Evolutionary conservation across 1,140 invertebrate species (phyloP), one percentile per base, ranked within the genome.

Genomic region (Medauroidea extradentata): DNA sequence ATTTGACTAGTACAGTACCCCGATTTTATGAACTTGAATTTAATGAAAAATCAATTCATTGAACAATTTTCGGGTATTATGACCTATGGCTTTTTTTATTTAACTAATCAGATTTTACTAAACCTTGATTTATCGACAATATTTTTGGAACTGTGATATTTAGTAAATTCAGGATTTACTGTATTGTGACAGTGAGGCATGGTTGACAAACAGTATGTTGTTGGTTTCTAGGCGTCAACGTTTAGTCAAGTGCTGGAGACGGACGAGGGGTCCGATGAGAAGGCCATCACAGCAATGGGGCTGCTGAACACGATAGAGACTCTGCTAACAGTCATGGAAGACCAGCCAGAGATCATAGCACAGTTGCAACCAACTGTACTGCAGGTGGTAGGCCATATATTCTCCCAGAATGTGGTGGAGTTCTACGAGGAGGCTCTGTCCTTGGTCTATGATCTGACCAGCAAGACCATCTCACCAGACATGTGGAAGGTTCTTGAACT

Each of bases 401-500:
- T 96, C 67, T 85, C 87, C 65, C 83, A 91, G 65, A 88, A 86
- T 70, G 86, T 94, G 13, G 88, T 90, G 69, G 96, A 99, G 80
- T 98, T 96, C 72, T 98, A 96, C 72, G 95, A 98, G 78, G 94
- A 98, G 79, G 92, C 94, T 1, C 83, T 99, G 62, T 92, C 91
- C 0, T 78, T 99, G 41, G 87, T 99, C 24, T 96, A 92, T 71
- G 94, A 94, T 75, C 77, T 99, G 55, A 98, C 95, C 2, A 85
- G 86, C 14, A 92, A 91, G 69, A 79, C 83, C 56, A 89, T 99
- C 65, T 96, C 94, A 0, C 81, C 86, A 43, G 91, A 94, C 68
- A 93, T 99, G 91, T 99, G 97, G 97, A 89, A 92, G 72, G 89
- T 98, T 42, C 85, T 98, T 61, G 91, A 95, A 71, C 79, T 96